Conservation (phyloP, 1,140 invertebrate genomes). For the Drosophila navojoa region DNA sequence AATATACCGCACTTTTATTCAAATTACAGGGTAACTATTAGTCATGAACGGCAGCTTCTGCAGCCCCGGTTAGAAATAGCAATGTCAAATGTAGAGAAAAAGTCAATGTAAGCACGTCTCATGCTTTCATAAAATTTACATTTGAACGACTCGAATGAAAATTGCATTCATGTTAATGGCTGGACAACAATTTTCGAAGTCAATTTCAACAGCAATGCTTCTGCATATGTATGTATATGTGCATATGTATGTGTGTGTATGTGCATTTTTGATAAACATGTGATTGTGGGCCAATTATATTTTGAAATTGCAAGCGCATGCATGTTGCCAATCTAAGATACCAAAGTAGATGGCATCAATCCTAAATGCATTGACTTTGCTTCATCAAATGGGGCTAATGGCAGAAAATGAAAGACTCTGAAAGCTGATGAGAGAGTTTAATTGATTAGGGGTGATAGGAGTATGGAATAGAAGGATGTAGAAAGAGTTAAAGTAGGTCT, state of each 20-base stretch:
- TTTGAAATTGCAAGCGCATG: neutral
- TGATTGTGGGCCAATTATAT: slow-evolving; percentile 1
- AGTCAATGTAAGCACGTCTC: slow-evolving; percentile 56
- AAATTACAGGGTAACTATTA: neutral
- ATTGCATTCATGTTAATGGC: slow-evolving; percentile 67
- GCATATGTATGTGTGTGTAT: neutral
- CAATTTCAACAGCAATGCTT: slow-evolving; percentile 2
- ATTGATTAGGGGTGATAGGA: too few species aligned
- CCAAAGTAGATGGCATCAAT: too few species aligned
- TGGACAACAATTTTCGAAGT: slow-evolving; percentile 32
- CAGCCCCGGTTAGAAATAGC: neutral
- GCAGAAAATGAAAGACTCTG: too few species aligned
- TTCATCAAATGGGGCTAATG: too few species aligned
- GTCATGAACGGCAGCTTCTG: neutral
- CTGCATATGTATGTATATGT: too few species aligned
- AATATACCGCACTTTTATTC: too few species aligned
- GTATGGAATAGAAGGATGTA: too few species aligned
- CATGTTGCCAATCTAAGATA: too few species aligned
- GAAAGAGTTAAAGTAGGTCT: too few species aligned
- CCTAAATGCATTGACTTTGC: too few species aligned
- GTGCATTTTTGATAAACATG: neutral
- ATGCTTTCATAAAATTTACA: slow-evolving; percentile 75
- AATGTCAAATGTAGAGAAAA: slow-evolving; percentile 2
- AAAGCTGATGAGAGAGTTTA: too few species aligned
- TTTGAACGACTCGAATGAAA: slow-evolving; percentile 70